Conservation (phyloP, 1,140 invertebrate genomes). For the Carposina sasakii region DNA sequence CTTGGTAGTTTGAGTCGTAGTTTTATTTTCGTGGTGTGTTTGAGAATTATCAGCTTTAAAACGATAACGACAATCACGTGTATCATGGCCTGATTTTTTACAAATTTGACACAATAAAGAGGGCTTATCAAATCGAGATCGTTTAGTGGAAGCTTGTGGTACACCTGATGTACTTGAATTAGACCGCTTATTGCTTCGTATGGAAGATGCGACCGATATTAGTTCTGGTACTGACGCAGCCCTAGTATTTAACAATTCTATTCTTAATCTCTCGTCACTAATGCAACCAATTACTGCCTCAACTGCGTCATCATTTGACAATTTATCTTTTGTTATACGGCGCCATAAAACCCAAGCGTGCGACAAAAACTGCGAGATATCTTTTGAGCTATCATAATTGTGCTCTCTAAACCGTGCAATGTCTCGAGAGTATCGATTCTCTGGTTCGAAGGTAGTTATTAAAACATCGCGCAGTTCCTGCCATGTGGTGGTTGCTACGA, state of each 20-base stretch:
- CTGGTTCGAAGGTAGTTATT: conserved; percentile 29
- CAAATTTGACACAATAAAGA: conserved; percentile 9
- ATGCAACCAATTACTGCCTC: conserved; percentile 25
- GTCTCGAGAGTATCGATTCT: conserved; percentile 24
- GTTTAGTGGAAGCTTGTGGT: too few relatives aligned
- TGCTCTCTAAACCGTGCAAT: conserved; percentile 17
- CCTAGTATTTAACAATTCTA: conserved; percentile 25
- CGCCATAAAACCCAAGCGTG: conserved; percentile 21
- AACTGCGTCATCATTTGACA: conserved; percentile 16
- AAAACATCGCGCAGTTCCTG: conserved; percentile 20
- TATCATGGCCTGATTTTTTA: conserved; percentile 11
- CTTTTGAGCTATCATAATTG: conserved; percentile 13
- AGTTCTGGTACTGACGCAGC: conserved; percentile 26
- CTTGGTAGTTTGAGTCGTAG: too few relatives aligned
- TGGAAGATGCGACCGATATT: conserved; percentile 28
- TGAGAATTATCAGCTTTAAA: too few relatives aligned
- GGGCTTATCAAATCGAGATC: not conserved
- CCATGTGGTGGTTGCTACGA: conserved; percentile 22
- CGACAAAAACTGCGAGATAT: conserved; percentile 20
- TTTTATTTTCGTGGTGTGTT: too few relatives aligned
- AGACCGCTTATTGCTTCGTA: conserved; percentile 16
- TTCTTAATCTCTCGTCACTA: conserved; percentile 21
- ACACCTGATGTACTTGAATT: not conserved
- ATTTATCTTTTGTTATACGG: conserved; percentile 24
- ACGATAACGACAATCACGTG: too few relatives aligned